Base-by-base conservation (phyloP, 2,888 invertebrate genomes). In the Druceiella hillmani region DNA sequence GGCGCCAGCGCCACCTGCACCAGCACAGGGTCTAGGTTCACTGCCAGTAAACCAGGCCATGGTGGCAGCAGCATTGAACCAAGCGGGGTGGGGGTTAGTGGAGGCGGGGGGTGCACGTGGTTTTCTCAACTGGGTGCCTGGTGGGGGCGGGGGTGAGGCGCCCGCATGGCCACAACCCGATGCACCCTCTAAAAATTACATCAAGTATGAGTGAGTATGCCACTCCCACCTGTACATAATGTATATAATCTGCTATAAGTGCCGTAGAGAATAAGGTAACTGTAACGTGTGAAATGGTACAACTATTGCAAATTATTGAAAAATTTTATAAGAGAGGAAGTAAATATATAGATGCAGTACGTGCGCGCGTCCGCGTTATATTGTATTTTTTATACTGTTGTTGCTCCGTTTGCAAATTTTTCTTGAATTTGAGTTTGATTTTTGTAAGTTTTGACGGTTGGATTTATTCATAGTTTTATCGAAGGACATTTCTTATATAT, bases 11-110 rank as follows among this genome's bases (percentile, higher is more conserved):
- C 75, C 36, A 71, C 74, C 28, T 75, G 76, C 74, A 78, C 80
- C 36, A 59, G 81, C 31, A 74, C 81, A 41, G 78, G 79, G 34
- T 78, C 77, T 54, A 62, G 80, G 45, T 17, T 30, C 7, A 40
- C 43, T 29, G 45, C 39, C 15, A 39, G 45, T 20, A 42, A 40
- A 27, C 50, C 56, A 48, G 55, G 55, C 43, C 16, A 11, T 14
- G 6, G 11, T 22, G 17, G 89, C 91, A 34, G 91, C 91, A 29
- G 90, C 90, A 11, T 70, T 91, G 38, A 90, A 87, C 62, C 87
- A 87, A 62, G 33, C 33, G 36, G 60, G 63, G 40, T 65, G 64
- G 65, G 63, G 65, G 6, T 50, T 66, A 47, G 52, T 63, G 45
- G 62, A 62, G 17, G 58, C 54, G 30, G 11, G 17, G n/a, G 54